Evolutionary conservation across 2,113 vertebrate genomes (phyloP).

Genomic region (Ammodytes marinus): DNA sequence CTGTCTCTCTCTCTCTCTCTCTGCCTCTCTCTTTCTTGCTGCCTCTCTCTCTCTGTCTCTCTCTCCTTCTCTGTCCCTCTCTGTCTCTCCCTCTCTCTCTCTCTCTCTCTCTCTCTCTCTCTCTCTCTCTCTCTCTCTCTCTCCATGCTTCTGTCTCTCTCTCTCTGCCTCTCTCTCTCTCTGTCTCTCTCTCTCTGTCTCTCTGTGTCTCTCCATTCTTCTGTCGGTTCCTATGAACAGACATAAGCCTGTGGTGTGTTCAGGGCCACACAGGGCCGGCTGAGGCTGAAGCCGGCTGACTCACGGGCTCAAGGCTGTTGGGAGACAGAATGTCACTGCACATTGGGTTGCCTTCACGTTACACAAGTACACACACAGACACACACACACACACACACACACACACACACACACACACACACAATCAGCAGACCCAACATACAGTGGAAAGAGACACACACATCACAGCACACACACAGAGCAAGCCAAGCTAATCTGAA

Average conservation of each 20-base stretch:
- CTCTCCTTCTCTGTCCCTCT: no score
- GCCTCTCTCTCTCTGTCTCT: no score
- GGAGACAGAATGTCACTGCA: constrained; percentile 79
- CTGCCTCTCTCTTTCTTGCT: no score
- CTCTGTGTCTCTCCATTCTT: constrained; percentile 18
- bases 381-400: constrained; percentile 47
- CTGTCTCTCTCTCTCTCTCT: no score
- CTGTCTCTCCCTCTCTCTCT: no score
- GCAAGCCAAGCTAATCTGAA: constrained; percentile 40
- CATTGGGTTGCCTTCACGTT: constrained; percentile 65
- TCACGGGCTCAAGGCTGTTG: constrained; percentile 72
- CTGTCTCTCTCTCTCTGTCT: neutral
- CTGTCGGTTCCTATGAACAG: constrained; percentile 68
- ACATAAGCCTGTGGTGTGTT: constrained; percentile 52
- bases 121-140: no score
- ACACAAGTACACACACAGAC: constrained; percentile 50
- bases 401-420: constrained; percentile 35
- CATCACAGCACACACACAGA: constrained; percentile 34
- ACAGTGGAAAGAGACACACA: neutral
- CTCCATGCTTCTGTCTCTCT: no score
- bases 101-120: no score
- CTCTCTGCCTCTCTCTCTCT: neutral
- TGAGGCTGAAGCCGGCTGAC: constrained; percentile 68
- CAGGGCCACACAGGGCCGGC: constrained; percentile 49
- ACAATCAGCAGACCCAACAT: constrained; percentile 3